These are phyloP conservation scores for Vulpes vulpes DNA, from an alignment of 2,113 vertebrate species.

Conservation along the genomic window DNA sequence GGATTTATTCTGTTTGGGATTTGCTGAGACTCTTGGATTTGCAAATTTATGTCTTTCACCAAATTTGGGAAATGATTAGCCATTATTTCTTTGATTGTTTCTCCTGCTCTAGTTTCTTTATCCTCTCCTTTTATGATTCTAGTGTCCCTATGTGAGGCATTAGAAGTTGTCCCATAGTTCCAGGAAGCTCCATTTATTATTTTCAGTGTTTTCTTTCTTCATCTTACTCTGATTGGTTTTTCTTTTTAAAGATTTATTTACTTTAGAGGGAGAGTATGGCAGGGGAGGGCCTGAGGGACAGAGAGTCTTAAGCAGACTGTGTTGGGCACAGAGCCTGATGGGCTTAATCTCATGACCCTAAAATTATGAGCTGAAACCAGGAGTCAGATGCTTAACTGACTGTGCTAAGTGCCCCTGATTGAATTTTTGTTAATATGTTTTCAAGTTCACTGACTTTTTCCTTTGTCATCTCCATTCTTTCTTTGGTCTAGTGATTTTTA, in stretches of 20 bases:
- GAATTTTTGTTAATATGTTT: background rate
- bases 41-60: background rate
- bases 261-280: background rate
- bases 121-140: background rate
- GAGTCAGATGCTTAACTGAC: background rate
- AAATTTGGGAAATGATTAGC: background rate
- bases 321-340: background rate
- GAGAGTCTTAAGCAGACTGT: background rate
- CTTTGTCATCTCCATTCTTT: background rate
- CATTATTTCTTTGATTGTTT: background rate
- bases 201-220: background rate
- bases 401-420: background rate
- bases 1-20: background rate
- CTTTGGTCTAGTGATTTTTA: background rate
- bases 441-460: background rate
- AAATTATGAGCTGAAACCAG: background rate
- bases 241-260: background rate
- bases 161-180: background rate
- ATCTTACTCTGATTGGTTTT: background rate
- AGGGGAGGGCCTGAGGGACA: background rate
- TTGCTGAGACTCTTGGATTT: constrained; percentile 34
- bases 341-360: background rate
- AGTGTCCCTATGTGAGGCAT: background rate
- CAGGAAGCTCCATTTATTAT: background rate
- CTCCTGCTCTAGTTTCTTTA: background rate